Evolutionary conservation across 2,113 vertebrate genomes (phyloP).

Genomic region (Lucifuga dentata): DNA sequence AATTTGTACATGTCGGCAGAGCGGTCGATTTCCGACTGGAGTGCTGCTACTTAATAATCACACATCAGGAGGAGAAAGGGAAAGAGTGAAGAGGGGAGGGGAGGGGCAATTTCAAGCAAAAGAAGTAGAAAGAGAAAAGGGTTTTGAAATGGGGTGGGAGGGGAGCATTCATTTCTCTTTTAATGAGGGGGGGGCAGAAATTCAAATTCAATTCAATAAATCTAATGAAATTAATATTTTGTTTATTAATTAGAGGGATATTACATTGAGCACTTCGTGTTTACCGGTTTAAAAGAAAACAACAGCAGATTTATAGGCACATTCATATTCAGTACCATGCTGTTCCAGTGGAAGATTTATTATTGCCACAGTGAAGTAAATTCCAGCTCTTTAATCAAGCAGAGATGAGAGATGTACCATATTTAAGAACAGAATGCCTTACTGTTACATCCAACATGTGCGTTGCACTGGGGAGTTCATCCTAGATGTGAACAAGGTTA

Average conservation of each 20-base stretch:
- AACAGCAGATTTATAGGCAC: slow-evolving; percentile 34
- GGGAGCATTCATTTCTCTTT: slow-evolving; percentile 22
- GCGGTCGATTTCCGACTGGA: slow-evolving; percentile 72
- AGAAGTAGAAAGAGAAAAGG: slow-evolving; percentile 12
- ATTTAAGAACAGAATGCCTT: not conserved
- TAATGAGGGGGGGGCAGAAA: not conserved
- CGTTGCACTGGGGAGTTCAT: too few species aligned
- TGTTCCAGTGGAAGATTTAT: slow-evolving; percentile 26
- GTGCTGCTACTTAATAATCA: slow-evolving; percentile 77
- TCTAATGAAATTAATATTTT: not conserved
- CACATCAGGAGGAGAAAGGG: slow-evolving; percentile 40
- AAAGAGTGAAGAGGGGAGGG: not conserved
- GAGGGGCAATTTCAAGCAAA: not conserved
- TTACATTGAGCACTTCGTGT: slow-evolving; percentile 5
- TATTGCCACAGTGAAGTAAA: slow-evolving; percentile 16
- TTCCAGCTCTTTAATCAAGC: slow-evolving; percentile 40
- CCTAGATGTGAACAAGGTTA: too few species aligned
- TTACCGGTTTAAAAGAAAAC: slow-evolving; percentile 1
- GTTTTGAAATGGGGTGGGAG: slow-evolving; percentile 7
- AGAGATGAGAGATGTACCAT: slow-evolving; percentile 4
- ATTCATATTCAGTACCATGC: slow-evolving; percentile 31
- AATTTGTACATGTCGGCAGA: slow-evolving; percentile 76
- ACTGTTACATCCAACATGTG: not conserved
- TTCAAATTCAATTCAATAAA: slow-evolving; percentile 3
- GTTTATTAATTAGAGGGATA: slow-evolving; percentile 11